Conservation (phyloP, 2,888 invertebrate genomes). For the Chaitophorus viminalis region DNA sequence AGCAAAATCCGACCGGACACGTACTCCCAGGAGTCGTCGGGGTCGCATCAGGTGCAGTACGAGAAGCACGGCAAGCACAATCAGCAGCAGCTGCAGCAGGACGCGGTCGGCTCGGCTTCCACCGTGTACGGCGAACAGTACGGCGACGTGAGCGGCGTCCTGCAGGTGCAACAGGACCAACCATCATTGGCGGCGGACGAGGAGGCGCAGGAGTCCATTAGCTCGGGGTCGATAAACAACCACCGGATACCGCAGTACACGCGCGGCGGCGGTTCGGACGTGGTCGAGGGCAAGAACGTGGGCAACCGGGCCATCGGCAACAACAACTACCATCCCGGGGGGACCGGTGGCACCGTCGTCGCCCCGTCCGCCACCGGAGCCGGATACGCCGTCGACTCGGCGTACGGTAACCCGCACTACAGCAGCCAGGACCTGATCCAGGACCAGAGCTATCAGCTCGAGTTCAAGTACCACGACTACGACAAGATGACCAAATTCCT, state of each 20-base stretch:
- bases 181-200: slow-evolving; percentile 57
- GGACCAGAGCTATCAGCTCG: slow-evolving; percentile 68
- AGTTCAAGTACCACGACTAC: slow-evolving; percentile 87
- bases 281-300: slow-evolving; percentile 35
- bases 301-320: slow-evolving; percentile 57
- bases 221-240: slow-evolving; percentile 61
- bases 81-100: neutral
- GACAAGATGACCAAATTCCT: slow-evolving; percentile 85
- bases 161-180: slow-evolving; percentile 2
- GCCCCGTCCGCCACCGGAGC: slow-evolving; percentile 42
- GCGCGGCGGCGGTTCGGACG: slow-evolving; percentile 44
- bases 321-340: slow-evolving; percentile 49
- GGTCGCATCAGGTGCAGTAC: neutral
- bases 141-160: neutral
- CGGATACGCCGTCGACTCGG: slow-evolving; percentile 57
- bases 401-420: slow-evolving; percentile 58
- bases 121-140: slow-evolving; percentile 54
- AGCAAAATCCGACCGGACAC: slow-evolving; percentile 51
- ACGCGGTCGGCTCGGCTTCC: slow-evolving; percentile 7
- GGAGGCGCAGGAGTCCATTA: slow-evolving; percentile 63
- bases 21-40: slow-evolving; percentile 25
- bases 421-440: slow-evolving; percentile 56
- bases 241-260: slow-evolving; percentile 63
- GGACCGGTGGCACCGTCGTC: slow-evolving; percentile 40
- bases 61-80: slow-evolving; percentile 11